These are phyloP conservation scores for Urocyon cinereoargenteus DNA, from an alignment of 2,797 vertebrate species.

Conservation along the genomic window DNA sequence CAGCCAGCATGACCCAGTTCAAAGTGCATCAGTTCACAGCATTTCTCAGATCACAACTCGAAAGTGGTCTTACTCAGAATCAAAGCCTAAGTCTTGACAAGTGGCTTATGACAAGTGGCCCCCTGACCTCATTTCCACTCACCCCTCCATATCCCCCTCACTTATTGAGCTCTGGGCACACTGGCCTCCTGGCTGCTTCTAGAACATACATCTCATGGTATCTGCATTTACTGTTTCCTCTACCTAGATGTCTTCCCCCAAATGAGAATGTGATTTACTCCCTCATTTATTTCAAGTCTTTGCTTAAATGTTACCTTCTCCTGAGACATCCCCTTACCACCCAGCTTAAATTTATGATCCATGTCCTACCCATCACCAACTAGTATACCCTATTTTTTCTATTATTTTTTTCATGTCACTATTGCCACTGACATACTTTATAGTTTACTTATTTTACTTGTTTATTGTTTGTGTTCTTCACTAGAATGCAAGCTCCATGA, in stretches of 20 bases:
- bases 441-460: not conserved
- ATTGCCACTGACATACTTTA: not conserved
- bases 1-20: not conserved
- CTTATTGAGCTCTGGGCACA: not conserved
- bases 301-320: not conserved
- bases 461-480: not conserved
- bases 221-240: not conserved
- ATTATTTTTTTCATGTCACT: not conserved
- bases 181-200: not conserved
- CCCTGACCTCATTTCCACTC: not conserved
- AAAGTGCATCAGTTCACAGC: not conserved
- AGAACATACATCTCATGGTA: not conserved
- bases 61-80: not conserved
- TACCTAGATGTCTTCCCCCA: not conserved
- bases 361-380: not conserved
- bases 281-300: not conserved
- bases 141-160: not conserved
- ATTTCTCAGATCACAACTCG: not conserved
- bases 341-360: not conserved
- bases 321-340: not conserved
- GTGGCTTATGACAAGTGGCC: not conserved
- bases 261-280: not conserved
- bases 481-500: not conserved
- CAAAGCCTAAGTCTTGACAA: not conserved
- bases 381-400: not conserved